Evolutionary conservation across 2,113 vertebrate species (phyloP), one percentile per base, ranked within the genome.

Genomic region (Amblyornis subalaris): DNA sequence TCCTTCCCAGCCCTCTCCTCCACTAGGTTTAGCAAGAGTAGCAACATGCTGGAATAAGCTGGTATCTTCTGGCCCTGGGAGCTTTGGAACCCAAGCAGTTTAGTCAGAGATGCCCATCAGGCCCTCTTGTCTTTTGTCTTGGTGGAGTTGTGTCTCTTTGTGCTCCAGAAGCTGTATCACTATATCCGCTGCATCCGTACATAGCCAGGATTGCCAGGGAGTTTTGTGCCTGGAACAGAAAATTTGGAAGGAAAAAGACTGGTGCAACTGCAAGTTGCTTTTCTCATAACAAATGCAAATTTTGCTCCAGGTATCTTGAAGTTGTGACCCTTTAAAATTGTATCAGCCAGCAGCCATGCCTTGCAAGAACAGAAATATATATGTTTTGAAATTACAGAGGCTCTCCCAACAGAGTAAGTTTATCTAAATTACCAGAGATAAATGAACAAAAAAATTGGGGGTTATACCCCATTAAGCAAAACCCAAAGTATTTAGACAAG

Each of bases 331-430:
- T 89, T 90, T 87, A 87, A 93, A 95, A 85, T 96, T 89, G 1
- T 90, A 58, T 79, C 91, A 89, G 85, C 88, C 94, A 91, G 88
- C 91, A 96, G 82, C 77, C 83, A 67, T 94, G 90, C 91, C 92
- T 97, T 96, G 93, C 89, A 95, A 97, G 89, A 92, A 96, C 64
- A 95, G 85, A 85, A 88, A 57, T 26, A 57, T 40, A n/a, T 50
- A 35, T 42, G 28, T 91, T 92, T 74, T 71, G 91, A 67, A 85
- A 54, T 79, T 35, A 35, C 40, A 65, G 20, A 10, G 4, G 7
- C 3, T 72, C 13, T 66, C 22, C 26, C 25, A 28, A 36, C 33
- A 64, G 26, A 76, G 23, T 24, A 62, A 45, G 35, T 79, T 64
- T 80, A 45, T 62, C 22, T 66, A 60, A 93, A 80, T 74, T 74